These are phyloP conservation scores for Ips nitidus DNA, from an alignment of 1,140 invertebrate species.

Conservation along the genomic window DNA sequence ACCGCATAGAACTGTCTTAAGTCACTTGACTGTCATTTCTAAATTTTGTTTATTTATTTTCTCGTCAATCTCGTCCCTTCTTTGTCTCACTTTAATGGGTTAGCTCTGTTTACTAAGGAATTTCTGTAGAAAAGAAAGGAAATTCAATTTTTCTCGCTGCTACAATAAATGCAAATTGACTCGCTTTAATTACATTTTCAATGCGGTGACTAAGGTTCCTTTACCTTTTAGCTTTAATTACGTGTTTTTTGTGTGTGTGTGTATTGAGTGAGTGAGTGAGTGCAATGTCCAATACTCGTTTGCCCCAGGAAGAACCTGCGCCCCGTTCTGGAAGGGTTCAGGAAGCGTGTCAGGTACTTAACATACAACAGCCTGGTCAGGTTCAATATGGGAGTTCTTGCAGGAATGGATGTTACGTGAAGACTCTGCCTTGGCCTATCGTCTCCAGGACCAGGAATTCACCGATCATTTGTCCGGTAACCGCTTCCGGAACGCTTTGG, in stretches of 20 bases:
- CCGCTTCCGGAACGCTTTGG: constrained; percentile 81
- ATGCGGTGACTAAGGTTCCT: constrained; percentile 13
- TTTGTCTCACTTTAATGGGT: no score
- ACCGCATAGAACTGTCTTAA: no score
- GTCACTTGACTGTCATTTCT: no score
- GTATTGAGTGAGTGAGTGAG: not conserved
- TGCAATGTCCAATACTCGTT: constrained; percentile 42
- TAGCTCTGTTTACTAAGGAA: not conserved
- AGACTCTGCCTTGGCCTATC: constrained; percentile 86
- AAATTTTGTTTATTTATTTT: no score
- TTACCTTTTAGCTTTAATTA: not conserved
- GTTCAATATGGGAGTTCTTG: not conserved
- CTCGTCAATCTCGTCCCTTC: no score
- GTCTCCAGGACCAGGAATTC: constrained; percentile 90
- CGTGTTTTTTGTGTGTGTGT: not conserved
- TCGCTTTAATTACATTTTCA: constrained; percentile 1
- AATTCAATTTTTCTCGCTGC: constrained; percentile 24
- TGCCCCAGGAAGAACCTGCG: constrained; percentile 37
- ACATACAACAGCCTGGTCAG: not conserved
- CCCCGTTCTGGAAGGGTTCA: constrained; percentile 47
- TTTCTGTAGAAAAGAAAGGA: constrained; percentile 26
- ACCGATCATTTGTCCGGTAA: constrained; percentile 82
- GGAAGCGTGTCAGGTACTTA: constrained; percentile 59
- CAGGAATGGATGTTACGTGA: constrained; percentile 87
- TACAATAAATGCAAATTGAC: constrained; percentile 9